A percentile compares a stretch with the other conserved stretches of the same genome.
Conservation (phyloP, 2,888 invertebrate species). For the Myathropa florea region DNA sequence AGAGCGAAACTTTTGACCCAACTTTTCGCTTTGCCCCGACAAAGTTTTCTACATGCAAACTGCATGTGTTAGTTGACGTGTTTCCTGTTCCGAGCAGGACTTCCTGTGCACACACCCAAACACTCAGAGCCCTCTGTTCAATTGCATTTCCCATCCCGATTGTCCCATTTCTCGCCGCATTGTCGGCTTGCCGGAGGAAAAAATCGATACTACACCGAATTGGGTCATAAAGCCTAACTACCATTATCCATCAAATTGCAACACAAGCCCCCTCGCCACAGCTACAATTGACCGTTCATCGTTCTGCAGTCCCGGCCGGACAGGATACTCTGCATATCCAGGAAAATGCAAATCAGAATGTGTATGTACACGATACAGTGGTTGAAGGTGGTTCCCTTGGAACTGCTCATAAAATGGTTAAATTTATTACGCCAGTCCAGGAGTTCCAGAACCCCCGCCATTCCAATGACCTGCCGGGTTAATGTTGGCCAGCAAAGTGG, state of each 20-base stretch:
- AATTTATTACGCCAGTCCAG: slow-evolving; percentile 22
- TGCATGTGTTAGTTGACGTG: neutral
- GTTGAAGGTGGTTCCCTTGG: slow-evolving; percentile 9
- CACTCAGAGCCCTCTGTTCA: neutral
- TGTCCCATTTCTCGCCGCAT: neutral
- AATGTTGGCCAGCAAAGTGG: neutral
- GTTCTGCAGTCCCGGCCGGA: neutral
- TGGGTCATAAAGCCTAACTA: slow-evolving; percentile 36
- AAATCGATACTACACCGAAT: slow-evolving; percentile 15
- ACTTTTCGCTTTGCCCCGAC: neutral
- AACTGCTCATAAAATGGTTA: slow-evolving; percentile 41
- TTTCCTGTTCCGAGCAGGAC: neutral
- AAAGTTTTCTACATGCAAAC: neutral
- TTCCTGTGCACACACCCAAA: neutral
- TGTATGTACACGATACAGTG: slow-evolving; percentile 21
- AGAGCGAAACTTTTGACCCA: neutral
- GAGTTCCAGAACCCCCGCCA: neutral
- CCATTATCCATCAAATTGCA: slow-evolving; percentile 16
- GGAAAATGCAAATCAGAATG: slow-evolving; percentile 55
- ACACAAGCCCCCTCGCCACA: neutral
- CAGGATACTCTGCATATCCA: slow-evolving; percentile 2
- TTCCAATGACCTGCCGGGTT: slow-evolving; percentile 27
- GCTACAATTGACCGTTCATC: neutral
- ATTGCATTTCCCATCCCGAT: neutral
- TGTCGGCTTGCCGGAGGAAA: neutral